A percentile compares a stretch with the other conserved stretches of the same genome.
phyloP scores from a whole-genome alignment of 2,113 vertebrate species.

The Zapornia atra region DNA sequence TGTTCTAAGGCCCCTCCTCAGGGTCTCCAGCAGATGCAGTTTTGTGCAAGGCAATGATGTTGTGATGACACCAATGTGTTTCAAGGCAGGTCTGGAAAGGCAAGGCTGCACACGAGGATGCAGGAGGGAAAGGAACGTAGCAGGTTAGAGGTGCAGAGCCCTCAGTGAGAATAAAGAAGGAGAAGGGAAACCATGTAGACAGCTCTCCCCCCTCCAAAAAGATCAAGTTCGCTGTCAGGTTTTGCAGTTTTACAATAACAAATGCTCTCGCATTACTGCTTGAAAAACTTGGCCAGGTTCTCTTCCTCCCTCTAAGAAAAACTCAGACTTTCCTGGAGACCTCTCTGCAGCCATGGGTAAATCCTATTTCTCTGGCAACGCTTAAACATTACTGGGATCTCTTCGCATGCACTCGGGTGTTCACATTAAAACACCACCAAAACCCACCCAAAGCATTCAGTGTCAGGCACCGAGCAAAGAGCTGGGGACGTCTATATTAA shows the following conservation, averaged over 20 bases:
- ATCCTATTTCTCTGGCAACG: background rate
- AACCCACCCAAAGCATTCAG: background rate
- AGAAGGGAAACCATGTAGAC: background rate
- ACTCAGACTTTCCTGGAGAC: background rate
- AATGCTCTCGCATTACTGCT: background rate
- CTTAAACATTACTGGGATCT: background rate
- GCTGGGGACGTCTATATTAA: background rate
- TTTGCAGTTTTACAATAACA: background rate
- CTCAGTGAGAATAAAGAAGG: background rate
- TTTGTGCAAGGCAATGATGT: background rate
- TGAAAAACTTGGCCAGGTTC: background rate
- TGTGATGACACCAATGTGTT: background rate
- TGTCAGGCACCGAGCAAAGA: background rate
- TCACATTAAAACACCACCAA: background rate
- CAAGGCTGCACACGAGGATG: background rate
- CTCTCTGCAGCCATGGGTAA: background rate
- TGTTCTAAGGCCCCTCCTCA: background rate
- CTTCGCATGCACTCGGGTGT: background rate
- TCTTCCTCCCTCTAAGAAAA: background rate
- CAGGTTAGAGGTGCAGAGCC: accelerated
- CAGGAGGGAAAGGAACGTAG: background rate
- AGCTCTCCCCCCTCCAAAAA: background rate
- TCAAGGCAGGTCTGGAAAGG: background rate
- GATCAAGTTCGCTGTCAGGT: background rate
- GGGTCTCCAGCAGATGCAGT: background rate